Base-by-base conservation (phyloP, 2,888 invertebrate species). In the Antitype chi region DNA sequence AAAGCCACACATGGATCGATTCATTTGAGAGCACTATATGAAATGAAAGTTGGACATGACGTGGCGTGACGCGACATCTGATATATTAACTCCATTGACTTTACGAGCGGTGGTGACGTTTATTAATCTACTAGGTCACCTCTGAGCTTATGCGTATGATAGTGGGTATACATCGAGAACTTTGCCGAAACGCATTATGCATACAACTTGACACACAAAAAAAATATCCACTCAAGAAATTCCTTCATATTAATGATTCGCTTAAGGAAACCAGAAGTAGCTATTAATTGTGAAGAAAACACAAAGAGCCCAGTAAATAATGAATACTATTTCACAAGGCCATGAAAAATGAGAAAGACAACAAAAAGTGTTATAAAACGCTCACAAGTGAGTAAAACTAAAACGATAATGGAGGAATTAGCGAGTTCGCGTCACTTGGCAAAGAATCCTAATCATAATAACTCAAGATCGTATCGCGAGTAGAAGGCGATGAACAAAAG, bases 401-500 rank as follows among this genome's bases (percentile, higher is more conserved):
- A 93, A 94, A 93, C 91, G 94, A 94, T 95, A 94, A 95, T 95
- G 93, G 93, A 91, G 92, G 93, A 95, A 95, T 96, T 95, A 96
- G 95, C 94, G 93, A 92, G 92, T 94, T 93, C 91, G 93, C 95
- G 94, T 95, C 95, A 95, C 94, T 95, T 94, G 93, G 94, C 95
- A 94, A 96, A 96, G 96, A 96, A 96, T 96, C 94, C 96, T 96
- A 96, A 96, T 96, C 96, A 96, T 95, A 96, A 96, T 96, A 96
- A 96, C 93, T 96, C 96, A 96, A 96, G 96, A 96, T 96, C 92
- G 90, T 96, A 96, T 96, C 96, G 92, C 91, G 88, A 91, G 90
- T 92, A 91, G 94, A 93, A 93, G 94, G 94, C 96, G 94, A 95
- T 94, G 96, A 96, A 96, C 96, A 96, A 96, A 96, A 96, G 96